Base-by-base conservation (phyloP, 30 jellyfish, hydroid and myxozoan species). In the Hydractinia echinata region DNA sequence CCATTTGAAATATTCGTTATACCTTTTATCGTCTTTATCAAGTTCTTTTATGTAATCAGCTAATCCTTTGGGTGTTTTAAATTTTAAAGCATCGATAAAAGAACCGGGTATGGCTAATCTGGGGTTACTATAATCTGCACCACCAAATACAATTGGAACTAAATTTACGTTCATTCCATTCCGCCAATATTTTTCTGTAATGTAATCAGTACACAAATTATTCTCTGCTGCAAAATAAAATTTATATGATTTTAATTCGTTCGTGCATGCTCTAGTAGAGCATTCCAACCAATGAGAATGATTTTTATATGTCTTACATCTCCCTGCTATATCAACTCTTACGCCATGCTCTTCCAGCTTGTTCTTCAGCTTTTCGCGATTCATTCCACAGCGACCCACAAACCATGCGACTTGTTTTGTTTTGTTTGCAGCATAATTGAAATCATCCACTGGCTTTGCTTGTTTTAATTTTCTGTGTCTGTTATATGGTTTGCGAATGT, bases 131-230 rank as follows among this genome's bases (percentile, higher is more conserved):
- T 89, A 89, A 10, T 85, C 84, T 30, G 88, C 90, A 5, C 85
- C 96, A 6, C 96, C 96, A 16, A 89, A 64, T 6, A 89, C 95
- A 80, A 89, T 81, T 6, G 96, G 96, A 5, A 89, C 88, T 66
- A 81, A 87, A 20, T 53, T 54, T 19, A 16, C 74, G 67, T 62
- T 64, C 54, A 83, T 74, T 19, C 83, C 90, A 52, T 76, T 84
- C 58, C 82, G 55, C 94, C 94, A 89, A 73, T 89, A 89, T 56
- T 89, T 89, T 39, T 89, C 96, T n/a, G 96, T 89, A 7, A 89
- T 88, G 81, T 89, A 89, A 10, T 84, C 89, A 10, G 79, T 86
- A 79, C 96, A 89, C 55, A 74, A 82, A 11, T 50, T 58, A 74
- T 84, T 89, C 48, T 89, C 96, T 76, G 84, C 84, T 8, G 96